Evolutionary conservation across 2,797 vertebrate species (phyloP).

Genomic region (Dromococcyx pavoninus): DNA sequence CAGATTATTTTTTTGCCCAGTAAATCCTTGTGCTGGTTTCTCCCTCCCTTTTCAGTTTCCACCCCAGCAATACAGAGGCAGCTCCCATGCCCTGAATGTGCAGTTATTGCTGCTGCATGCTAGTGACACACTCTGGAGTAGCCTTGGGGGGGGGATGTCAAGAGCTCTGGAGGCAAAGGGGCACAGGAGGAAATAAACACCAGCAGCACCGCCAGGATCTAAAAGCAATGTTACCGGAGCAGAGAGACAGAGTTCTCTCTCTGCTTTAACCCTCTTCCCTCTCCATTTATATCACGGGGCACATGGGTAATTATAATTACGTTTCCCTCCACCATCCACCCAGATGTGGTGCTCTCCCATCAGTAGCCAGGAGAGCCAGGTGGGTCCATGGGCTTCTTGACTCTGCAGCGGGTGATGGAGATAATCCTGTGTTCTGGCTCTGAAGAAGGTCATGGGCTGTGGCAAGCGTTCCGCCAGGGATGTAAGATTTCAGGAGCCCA

Average conservation of each 20-base stretch:
- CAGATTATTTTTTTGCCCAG: not conserved
- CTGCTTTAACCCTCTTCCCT: not conserved
- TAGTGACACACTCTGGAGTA: not conserved
- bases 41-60: not conserved
- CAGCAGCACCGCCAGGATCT: not conserved
- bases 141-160: not conserved
- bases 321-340: not conserved
- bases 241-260: not conserved
- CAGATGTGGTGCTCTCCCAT: not conserved
- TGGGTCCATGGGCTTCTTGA: not conserved
- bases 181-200: not conserved
- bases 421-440: not conserved
- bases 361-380: not conserved
- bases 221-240: not conserved
- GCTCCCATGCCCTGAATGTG: not conserved
- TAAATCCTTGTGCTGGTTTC: not conserved
- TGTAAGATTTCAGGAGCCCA: not conserved
- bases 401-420: not conserved
- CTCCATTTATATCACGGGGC: not conserved
- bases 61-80: not conserved
- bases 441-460: not conserved
- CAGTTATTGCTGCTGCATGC: not conserved
- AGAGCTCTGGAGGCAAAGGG: not conserved
- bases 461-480: not conserved
- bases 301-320: not conserved